Base-by-base conservation (phyloP, 2,797 vertebrate genomes). In the Spinus pinus region DNA sequence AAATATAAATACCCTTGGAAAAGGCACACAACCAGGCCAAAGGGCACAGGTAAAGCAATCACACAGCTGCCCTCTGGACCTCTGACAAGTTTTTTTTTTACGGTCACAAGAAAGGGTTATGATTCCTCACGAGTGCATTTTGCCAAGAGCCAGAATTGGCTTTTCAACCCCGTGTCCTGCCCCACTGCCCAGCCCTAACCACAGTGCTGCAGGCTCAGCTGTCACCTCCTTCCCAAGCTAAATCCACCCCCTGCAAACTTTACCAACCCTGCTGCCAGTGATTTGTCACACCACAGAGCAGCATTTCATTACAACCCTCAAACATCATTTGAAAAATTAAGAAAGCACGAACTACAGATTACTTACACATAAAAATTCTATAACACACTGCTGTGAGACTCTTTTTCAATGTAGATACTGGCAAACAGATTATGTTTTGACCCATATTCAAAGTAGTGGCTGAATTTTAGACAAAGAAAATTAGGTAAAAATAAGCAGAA, bases 1-100 rank as follows among this genome's bases (percentile, higher is more conserved):
- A 91, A 92, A 91, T 50, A 89, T 30, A 77, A 90, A 94, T 67
- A 67, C 30, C 14, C 16, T 73, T 24, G 75, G 81, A 64, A 85
- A 88, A 92, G 84, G 37, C 84, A 78, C 69, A 51, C 22, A 57
- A 14, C 30, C 20, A 65, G 92, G 86, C 71, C 35, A 92, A 95
- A 93, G 93, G 60, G 69, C 92, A 87, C 44, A 80, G 71, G 75
- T 39, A 82, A 50, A 86, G 53, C 93, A 95, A 94, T 90, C 74
- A 86, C 6, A 12, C 18, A 39, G n/a, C 30, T 30, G 42, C 35
- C 67, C 67, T 67, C 84, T 49, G 51, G 27, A 73, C 62, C 42
- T 15, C 65, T 3, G 8, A 6, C 5, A 0, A 5, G 25, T 13
- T 2, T 37, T 66, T 14, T 74, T 61, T 90, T 65, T 6, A 53